phyloP scores from a whole-genome alignment of 2,888 invertebrate species.

The Leptinotarsa juncta region DNA sequence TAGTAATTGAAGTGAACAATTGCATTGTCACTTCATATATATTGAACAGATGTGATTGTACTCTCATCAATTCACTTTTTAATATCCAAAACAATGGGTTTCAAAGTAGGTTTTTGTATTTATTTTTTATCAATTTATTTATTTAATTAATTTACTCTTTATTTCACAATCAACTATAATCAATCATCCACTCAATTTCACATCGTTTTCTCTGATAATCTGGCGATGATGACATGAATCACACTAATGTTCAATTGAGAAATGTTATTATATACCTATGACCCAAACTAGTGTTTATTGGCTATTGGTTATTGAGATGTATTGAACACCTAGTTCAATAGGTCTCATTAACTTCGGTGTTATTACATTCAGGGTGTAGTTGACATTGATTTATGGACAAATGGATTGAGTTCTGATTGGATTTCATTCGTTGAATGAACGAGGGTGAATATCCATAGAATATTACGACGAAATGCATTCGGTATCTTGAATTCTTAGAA shows the following conservation, averaged over 20 bases:
- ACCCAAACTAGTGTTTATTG: slow-evolving; percentile 21
- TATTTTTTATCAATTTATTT: too few relatives aligned
- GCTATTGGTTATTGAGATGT: slow-evolving; percentile 18
- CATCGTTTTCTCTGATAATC: background rate
- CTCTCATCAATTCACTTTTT: too few relatives aligned
- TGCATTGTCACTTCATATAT: too few relatives aligned
- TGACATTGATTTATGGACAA: slow-evolving; percentile 6
- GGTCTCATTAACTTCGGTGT: slow-evolving; percentile 22
- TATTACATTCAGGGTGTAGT: slow-evolving; percentile 19
- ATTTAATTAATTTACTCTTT: background rate
- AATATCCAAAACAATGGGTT: too few relatives aligned
- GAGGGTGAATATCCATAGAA: background rate
- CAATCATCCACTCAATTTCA: background rate
- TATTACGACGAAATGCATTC: too few relatives aligned
- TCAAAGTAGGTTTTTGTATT: too few relatives aligned
- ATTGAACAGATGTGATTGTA: too few relatives aligned
- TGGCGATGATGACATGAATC: slow-evolving; percentile 6
- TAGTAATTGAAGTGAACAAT: too few relatives aligned
- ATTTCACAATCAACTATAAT: background rate
- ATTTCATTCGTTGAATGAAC: background rate
- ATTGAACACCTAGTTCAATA: slow-evolving; percentile 24
- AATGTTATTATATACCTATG: slow-evolving; percentile 14
- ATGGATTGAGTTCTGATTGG: slow-evolving; percentile 22
- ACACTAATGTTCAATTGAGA: slow-evolving; percentile 4
- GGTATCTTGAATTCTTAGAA: too few relatives aligned